These are phyloP conservation scores for Hemaris fuciformis DNA, from an alignment of 2,888 invertebrate genomes.

Conservation along the genomic window DNA sequence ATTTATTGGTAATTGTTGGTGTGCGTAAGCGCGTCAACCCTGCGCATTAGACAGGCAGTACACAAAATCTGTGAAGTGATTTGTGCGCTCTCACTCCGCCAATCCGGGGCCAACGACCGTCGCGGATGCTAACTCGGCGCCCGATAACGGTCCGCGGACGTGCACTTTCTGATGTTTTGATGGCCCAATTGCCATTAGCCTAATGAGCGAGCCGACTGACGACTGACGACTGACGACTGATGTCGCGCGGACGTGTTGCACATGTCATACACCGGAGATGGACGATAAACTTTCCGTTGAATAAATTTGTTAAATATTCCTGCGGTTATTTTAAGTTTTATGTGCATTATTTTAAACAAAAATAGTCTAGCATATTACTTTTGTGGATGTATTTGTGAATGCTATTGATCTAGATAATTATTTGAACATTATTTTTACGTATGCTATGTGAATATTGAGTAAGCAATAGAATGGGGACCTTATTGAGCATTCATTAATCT, in stretches of 20 bases:
- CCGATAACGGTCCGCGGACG: slow-evolving; percentile 58
- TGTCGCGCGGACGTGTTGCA: not conserved
- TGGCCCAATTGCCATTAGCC: slow-evolving; percentile 50
- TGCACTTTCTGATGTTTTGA: slow-evolving; percentile 52
- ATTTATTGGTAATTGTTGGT: too few species aligned
- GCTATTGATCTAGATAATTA: too few species aligned
- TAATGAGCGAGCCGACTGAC: slow-evolving; percentile 36
- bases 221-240: not conserved
- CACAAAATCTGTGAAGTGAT: slow-evolving; percentile 67
- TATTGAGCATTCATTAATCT: too few species aligned
- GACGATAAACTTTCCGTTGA: not conserved
- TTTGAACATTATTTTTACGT: too few species aligned
- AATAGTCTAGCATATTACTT: too few species aligned
- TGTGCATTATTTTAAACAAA: too few species aligned
- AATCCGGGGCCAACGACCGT: slow-evolving; percentile 66
- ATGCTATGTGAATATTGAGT: too few species aligned
- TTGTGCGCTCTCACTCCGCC: slow-evolving; percentile 59
- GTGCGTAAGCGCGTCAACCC: slow-evolving; percentile 34
- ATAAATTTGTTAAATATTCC: not conserved
- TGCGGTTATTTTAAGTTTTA: too few species aligned
- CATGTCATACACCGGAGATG: not conserved
- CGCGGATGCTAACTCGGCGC: slow-evolving; percentile 47
- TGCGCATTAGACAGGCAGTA: slow-evolving; percentile 40
- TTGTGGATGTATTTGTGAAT: too few species aligned
- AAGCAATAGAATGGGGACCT: too few species aligned